These are phyloP conservation scores for Proterorhinus semilunaris DNA, from an alignment of 2,113 vertebrate genomes.

Conservation along the genomic window DNA sequence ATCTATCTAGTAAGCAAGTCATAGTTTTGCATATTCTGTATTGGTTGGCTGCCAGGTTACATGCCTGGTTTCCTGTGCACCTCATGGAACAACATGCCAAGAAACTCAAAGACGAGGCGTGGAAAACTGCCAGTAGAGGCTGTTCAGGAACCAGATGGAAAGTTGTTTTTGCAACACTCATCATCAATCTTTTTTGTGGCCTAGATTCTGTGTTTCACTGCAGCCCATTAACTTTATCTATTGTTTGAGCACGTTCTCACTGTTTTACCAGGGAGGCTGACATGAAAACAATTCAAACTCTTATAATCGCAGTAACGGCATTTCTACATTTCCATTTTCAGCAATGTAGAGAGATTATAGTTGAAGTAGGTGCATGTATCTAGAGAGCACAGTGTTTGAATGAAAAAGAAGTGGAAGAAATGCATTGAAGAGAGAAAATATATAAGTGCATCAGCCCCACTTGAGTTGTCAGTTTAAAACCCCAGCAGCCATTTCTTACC, in stretches of 20 bases:
- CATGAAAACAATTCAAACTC: neutral
- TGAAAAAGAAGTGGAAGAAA: no score
- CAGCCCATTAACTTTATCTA: conserved; percentile 23
- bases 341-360: no score
- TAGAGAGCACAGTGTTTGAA: no score
- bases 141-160: conserved; percentile 54
- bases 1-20: conserved; percentile 12
- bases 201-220: conserved; percentile 35
- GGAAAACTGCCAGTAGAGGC: conserved; percentile 51
- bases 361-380: no score
- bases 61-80: conserved; percentile 49
- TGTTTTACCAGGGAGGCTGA: neutral
- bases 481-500: no score
- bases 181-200: conserved; percentile 39
- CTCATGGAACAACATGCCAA: conserved; percentile 36
- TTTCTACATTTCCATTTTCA: neutral
- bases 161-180: conserved; percentile 45
- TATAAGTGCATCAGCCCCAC: no score
- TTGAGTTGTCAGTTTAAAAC: no score
- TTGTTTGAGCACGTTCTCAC: neutral
- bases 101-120: conserved; percentile 51
- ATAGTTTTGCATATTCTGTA: conserved; percentile 47
- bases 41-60: conserved; percentile 43
- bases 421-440: no score
- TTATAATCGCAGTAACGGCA: neutral